Conservation (phyloP, 2,113 vertebrate genomes). For the Mirounga angustirostris region DNA sequence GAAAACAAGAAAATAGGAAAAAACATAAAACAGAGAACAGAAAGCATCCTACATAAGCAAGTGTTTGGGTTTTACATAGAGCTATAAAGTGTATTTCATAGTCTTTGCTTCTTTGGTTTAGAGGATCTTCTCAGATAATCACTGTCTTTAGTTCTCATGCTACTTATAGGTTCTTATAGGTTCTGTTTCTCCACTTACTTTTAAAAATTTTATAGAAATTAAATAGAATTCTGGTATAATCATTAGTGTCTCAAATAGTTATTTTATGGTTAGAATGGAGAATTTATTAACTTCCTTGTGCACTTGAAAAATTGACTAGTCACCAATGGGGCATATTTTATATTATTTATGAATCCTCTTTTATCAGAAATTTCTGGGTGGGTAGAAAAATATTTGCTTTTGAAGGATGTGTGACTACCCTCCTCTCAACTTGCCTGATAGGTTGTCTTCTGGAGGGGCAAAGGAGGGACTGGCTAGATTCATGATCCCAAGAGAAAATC, state of each 20-base stretch:
- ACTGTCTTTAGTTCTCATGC: neutral
- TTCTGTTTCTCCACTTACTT: neutral
- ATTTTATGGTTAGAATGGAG: neutral
- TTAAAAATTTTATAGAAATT: neutral
- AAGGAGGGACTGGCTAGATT: neutral
- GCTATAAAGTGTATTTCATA: neutral
- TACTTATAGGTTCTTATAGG: neutral
- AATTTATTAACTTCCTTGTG: slow-evolving; percentile 21
- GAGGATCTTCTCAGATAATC: neutral
- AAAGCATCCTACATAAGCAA: neutral
- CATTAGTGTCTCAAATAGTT: neutral
- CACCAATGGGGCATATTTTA: neutral
- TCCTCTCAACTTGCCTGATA: neutral
- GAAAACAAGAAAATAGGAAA: slow-evolving; percentile 5
- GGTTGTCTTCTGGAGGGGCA: neutral
- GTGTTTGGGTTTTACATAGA: neutral
- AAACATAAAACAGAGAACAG: neutral
- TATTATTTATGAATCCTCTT: neutral
- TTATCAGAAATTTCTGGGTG: neutral
- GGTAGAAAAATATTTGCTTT: neutral
- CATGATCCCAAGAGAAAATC: neutral
- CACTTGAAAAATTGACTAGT: neutral
- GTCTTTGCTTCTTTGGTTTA: slow-evolving; percentile 29
- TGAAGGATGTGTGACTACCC: neutral
- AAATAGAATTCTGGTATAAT: neutral